Percentiles rank a stretch among this genome's conserved stretches.
These are phyloP conservation scores for Lucifuga dentata DNA, from an alignment of 2,113 vertebrate species.

Conservation along the genomic window DNA sequence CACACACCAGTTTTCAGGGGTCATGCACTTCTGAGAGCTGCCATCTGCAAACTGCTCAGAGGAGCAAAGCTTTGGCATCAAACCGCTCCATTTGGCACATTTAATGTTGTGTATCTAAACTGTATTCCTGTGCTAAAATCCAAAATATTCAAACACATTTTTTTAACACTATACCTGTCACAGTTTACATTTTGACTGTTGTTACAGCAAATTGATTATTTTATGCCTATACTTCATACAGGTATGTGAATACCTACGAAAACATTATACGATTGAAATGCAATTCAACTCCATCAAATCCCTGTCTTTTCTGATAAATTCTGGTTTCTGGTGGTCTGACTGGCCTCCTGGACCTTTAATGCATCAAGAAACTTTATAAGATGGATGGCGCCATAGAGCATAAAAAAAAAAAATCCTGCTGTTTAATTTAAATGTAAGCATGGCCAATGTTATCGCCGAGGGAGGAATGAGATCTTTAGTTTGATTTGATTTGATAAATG, in stretches of 20 bases:
- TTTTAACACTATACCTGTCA: not conserved
- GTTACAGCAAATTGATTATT: not conserved
- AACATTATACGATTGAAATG: no score
- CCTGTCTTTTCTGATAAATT: no score
- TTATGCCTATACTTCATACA: no score
- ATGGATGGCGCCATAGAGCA: no score
- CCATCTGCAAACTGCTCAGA: conserved; percentile 49
- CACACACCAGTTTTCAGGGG: conserved; percentile 56
- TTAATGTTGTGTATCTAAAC: conserved; percentile 21
- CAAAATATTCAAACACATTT: not conserved
- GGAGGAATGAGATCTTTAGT: conserved; percentile 64
- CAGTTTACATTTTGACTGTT: not conserved
- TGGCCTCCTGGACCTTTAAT: no score
- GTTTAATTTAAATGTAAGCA: conserved; percentile 29
- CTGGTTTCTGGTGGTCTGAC: no score
- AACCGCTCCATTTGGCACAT: conserved; percentile 7
- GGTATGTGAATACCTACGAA: no score
- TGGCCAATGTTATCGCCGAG: conserved; percentile 35
- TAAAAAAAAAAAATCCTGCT: not conserved
- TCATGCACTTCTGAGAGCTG: conserved; percentile 44
- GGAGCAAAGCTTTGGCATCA: conserved; percentile 30
- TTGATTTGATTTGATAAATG: conserved; percentile 74
- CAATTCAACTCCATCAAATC: no score
- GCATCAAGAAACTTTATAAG: no score
- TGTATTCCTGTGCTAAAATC: not conserved